Conservation (phyloP, 2,797 vertebrate genomes). For the Micromesistius poutassou region DNA sequence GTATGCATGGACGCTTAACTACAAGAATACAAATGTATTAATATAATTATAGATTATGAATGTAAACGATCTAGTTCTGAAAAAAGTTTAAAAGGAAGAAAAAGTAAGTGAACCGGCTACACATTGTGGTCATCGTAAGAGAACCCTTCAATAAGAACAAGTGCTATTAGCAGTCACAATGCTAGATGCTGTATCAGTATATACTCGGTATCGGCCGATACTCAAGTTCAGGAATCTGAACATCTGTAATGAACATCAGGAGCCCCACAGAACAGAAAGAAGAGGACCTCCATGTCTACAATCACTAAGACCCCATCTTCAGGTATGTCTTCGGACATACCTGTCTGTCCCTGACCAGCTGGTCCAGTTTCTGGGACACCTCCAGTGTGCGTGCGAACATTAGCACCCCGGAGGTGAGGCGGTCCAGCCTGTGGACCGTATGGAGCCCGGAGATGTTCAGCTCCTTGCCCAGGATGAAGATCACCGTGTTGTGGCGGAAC, state of each 20-base stretch:
- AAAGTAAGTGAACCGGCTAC: too few species aligned
- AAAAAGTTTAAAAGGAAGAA: too few species aligned
- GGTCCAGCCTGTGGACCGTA: slow-evolving; percentile 90
- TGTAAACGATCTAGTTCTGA: too few species aligned
- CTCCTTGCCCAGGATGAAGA: slow-evolving; percentile 97
- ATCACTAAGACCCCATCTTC: neutral
- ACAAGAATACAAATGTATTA: too few species aligned
- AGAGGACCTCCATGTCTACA: neutral
- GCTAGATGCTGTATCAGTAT: too few species aligned
- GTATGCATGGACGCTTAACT: too few species aligned
- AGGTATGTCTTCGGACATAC: slow-evolving; percentile 44
- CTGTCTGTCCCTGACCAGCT: slow-evolving; percentile 87
- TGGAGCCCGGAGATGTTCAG: slow-evolving; percentile 83
- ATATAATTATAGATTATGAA: too few species aligned
- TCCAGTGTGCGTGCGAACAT: slow-evolving; percentile 89
- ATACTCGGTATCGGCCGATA: too few species aligned
- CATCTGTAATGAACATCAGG: neutral
- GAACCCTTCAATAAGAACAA: too few species aligned
- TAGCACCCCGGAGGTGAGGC: slow-evolving; percentile 93
- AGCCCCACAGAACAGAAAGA: neutral
- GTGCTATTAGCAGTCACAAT: too few species aligned
- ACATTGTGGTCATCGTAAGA: too few species aligned
- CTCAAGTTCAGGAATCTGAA: too few species aligned
- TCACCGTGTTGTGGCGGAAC: slow-evolving; percentile 96
- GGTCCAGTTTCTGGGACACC: slow-evolving; percentile 86